Evolutionary conservation across 2,113 vertebrate genomes (phyloP), one percentile per base, ranked within the genome.

Genomic region (Ellobius talpinus): DNA sequence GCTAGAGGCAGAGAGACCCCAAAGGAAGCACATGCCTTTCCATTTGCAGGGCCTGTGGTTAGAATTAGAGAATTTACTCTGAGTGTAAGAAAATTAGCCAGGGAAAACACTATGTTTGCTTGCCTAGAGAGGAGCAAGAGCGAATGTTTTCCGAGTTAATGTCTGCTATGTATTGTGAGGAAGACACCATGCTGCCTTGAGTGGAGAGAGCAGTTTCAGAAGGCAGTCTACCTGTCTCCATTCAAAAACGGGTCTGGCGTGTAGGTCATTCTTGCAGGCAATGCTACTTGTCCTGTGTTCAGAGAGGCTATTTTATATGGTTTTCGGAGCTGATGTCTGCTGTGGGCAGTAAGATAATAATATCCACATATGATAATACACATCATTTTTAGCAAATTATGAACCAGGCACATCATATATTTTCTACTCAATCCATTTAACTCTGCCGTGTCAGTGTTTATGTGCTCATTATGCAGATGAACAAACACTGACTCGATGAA

Each of bases 61-160:
- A 68, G 76, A 72, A 72, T 50, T 0, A 74, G 72, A 94, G 61
- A 95, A 70, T 68, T 58, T 66, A 86, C 5, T 47, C 61, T 55
- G 88, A 86, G 19, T 31, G 70, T 91, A 93, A 90, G 95, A 81
- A 96, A 90, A 92, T 89, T 33, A 91, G 76, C 87, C 89, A 90
- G 90, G 42, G 65, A 42, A 94, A 55, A 90, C 87, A 79, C 5
- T 39, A 42, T 84, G 45, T 93, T 94, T 90, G 24, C 91, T 90
- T 90, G 93, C 89, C 93, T 86, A 73, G 81, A 88, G 91, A 90
- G 79, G 84, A 89, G 76, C 58, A 31, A 79, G 61, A 94, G 88
- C 77, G 89, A 76, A 33, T 68, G 73, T 66, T 97, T 82, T 78
- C 19, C 68, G 68, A 36, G 95, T 74, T 82, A 68, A 66, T 87